Evolutionary conservation across 2,888 invertebrate genomes (phyloP).

Genomic region (Catocala fraxini): DNA sequence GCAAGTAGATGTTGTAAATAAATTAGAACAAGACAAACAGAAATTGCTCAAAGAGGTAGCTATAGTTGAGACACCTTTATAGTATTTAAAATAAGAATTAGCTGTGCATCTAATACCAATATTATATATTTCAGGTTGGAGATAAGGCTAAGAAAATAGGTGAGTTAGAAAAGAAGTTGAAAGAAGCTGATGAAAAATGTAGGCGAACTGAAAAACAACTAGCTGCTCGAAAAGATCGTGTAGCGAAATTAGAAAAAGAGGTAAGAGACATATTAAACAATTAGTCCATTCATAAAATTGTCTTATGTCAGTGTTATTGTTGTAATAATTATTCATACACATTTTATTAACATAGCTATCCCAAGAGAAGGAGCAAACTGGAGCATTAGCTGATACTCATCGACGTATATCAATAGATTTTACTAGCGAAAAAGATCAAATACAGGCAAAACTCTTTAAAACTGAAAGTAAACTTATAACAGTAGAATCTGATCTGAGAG

Average conservation of each 20-base stretch:
- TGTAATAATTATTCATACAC: constrained; percentile 34
- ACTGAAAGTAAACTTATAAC: constrained; percentile 81
- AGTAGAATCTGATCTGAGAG: constrained; percentile 83
- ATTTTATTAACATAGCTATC: constrained; percentile 74
- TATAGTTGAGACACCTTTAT: neutral
- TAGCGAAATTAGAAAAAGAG: constrained; percentile 88
- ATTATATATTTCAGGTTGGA: constrained; percentile 80
- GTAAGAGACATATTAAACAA: constrained; percentile 64
- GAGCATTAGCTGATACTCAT: constrained; percentile 71
- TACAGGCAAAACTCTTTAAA: constrained; percentile 78
- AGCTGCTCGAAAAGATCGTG: constrained; percentile 86
- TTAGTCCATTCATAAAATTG: neutral
- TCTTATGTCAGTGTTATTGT: constrained; percentile 19
- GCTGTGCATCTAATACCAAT: constrained; percentile 5
- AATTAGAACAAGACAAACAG: constrained; percentile 86
- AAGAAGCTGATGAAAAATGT: constrained; percentile 90
- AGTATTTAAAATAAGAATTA: no score
- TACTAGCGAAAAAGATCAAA: constrained; percentile 80
- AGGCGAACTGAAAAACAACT: constrained; percentile 88
- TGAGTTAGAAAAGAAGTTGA: constrained; percentile 90
- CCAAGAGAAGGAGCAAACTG: constrained; percentile 81
- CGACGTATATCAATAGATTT: constrained; percentile 79
- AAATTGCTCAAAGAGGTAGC: constrained; percentile 88
- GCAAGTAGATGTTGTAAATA: constrained; percentile 82
- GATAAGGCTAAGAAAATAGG: constrained; percentile 89